Percentiles rank a stretch among this genome's conserved stretches.
Evolutionary conservation across 2,797 vertebrate species (phyloP).

Genomic region (Eulemur albifrons): DNA sequence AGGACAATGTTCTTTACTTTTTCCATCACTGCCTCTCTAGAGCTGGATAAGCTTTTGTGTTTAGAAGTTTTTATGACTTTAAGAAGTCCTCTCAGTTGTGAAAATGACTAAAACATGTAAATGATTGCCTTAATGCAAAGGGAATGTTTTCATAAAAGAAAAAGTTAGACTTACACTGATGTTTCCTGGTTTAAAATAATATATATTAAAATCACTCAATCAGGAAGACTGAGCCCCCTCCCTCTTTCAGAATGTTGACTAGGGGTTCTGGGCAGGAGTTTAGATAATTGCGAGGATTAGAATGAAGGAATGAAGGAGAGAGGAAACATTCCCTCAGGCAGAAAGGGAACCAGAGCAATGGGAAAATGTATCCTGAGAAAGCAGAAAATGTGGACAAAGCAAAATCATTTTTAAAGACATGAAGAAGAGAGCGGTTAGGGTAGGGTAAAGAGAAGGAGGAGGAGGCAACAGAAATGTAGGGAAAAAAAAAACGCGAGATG

Average conservation of each 20-base stretch:
- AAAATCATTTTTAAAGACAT: conserved; percentile 35
- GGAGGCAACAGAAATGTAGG: conserved; percentile 49
- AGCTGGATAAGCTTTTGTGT: conserved; percentile 20
- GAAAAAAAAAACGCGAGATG: conserved; percentile 57
- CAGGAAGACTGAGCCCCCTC: conserved; percentile 3
- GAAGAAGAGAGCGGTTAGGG: background rate
- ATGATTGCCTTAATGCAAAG: conserved; percentile 39
- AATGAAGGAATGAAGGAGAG: conserved; percentile 42
- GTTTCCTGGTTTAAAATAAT: conserved; percentile 4
- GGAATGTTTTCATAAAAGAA: conserved; percentile 56
- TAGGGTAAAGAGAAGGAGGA: background rate
- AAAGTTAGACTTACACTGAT: conserved; percentile 36
- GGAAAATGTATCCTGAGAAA: conserved; percentile 44
- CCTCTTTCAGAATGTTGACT: conserved; percentile 48
- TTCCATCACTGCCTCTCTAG: background rate
- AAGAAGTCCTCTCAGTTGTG: background rate
- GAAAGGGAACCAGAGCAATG: background rate
- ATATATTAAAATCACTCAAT: background rate
- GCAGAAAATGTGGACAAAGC: conserved; percentile 38
- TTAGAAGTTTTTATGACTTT: conserved; percentile 16
- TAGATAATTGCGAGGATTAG: conserved; percentile 46
- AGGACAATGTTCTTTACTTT: conserved; percentile 5
- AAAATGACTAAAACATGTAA: conserved; percentile 28
- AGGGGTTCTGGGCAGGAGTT: background rate
- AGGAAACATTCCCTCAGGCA: conserved; percentile 55